Base-by-base conservation (phyloP, 2,113 vertebrate genomes). In the Coptodon bakossiorum region DNA sequence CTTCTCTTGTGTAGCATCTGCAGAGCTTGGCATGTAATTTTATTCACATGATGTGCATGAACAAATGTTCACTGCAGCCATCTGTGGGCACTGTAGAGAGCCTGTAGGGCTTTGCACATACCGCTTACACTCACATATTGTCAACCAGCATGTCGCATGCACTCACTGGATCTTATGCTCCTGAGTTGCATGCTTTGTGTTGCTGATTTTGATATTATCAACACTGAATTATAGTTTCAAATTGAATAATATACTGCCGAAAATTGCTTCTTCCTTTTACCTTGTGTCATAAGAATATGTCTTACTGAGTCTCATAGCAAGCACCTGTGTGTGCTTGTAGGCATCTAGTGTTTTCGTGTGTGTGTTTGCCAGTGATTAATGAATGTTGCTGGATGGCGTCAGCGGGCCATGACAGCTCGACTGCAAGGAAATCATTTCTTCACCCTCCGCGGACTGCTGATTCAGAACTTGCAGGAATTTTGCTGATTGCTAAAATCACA, bases 371-470 rank as follows among this genome's bases (percentile, higher is more conserved):
- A 86, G 87, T 95, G 94, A 95, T 95, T 95, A 94, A 96, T 94
- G 94, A 87, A 93, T 9, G 83, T 93, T 57, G 80, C 86, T 79
- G 87, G 76, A 88, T 84, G 91, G 92, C 83, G 84, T 93, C 91
- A 93, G 93, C 83, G 48, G 92, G 90, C 93, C 91, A 83, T 93
- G 95, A 95, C 92, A 93, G 92, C 92, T 85, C 82, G 34, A 90
- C 89, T 89, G 89, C 84, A 87, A 88, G 92, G 90, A 94, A 96
- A 92, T 92, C 68, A 85, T 95, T 94, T 89, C 76, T 82, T 80
- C 83, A 45, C 83, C 61, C 81, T 83, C 83, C 13, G 82, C 34
- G 83, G 85, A 79, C 88, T 93, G 95, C 93, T 95, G 93, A 96
- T 93, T 94, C 94, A 90, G 90, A 92, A 84, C 87, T 87, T 13